These are phyloP conservation scores for Acrobasis repandana DNA, from an alignment of 2,888 invertebrate genomes.

Conservation along the genomic window DNA sequence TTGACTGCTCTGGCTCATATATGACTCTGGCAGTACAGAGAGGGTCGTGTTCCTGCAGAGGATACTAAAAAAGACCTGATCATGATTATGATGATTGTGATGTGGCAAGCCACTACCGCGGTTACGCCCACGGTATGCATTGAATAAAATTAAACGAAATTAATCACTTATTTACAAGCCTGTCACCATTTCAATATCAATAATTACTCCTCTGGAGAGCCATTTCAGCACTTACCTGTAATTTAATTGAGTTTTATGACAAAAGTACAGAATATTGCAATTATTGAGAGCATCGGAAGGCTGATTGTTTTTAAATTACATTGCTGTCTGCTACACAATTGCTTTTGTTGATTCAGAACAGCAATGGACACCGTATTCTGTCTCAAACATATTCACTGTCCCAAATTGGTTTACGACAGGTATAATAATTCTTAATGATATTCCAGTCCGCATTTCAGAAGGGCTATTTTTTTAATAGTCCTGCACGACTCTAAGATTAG, in stretches of 20 bases:
- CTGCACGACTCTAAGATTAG: too few relatives aligned
- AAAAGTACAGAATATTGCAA: slow-evolving; percentile 12
- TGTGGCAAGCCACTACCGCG: background rate
- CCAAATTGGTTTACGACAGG: background rate
- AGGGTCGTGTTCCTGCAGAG: too few relatives aligned
- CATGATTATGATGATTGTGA: background rate
- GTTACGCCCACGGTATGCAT: background rate
- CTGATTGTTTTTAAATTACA: slow-evolving; percentile 18
- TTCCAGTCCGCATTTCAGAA: too few relatives aligned
- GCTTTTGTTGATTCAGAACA: background rate
- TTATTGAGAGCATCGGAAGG: slow-evolving; percentile 1
- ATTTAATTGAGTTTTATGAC: slow-evolving; percentile 9
- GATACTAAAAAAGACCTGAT: too few relatives aligned
- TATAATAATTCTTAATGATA: too few relatives aligned
- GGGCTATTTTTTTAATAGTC: too few relatives aligned
- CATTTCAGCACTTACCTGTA: background rate
- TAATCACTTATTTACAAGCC: background rate
- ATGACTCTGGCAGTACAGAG: too few relatives aligned
- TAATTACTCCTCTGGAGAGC: background rate
- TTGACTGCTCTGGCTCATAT: too few relatives aligned
- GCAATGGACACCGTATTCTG: background rate
- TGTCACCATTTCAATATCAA: background rate
- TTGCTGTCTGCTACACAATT: background rate
- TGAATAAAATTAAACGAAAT: background rate
- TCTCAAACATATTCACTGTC: background rate